These are phyloP conservation scores for Achlya flavicornis DNA, from an alignment of 2,888 invertebrate species.

Conservation along the genomic window DNA sequence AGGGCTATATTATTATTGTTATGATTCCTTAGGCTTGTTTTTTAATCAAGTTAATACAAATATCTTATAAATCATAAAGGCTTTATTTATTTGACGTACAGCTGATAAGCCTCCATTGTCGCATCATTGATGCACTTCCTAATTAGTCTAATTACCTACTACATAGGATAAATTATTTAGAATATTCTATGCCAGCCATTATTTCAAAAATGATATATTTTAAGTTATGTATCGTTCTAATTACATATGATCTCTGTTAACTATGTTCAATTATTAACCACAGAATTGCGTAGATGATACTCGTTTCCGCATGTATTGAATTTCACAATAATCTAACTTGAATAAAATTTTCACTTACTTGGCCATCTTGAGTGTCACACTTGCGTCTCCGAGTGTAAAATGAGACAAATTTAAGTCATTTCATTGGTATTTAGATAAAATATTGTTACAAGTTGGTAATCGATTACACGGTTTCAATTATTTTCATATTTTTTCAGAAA, in stretches of 20 bases:
- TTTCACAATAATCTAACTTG: constrained; percentile 45
- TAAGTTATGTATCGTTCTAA: background rate
- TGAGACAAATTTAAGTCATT: constrained; percentile 48
- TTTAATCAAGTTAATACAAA: too few relatives aligned
- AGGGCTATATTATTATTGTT: too few relatives aligned
- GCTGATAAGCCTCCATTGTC: too few relatives aligned
- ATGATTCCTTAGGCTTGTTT: too few relatives aligned
- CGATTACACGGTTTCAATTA: constrained; percentile 39
- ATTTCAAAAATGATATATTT: too few relatives aligned
- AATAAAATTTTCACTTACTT: constrained; percentile 63
- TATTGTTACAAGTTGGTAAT: constrained; percentile 18
- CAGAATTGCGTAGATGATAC: constrained; percentile 37
- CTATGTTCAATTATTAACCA: constrained; percentile 38
- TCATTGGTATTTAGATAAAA: constrained; percentile 20
- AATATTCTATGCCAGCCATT: too few relatives aligned
- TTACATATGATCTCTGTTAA: constrained; percentile 15
- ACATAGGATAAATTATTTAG: too few relatives aligned
- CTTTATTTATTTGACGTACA: too few relatives aligned
- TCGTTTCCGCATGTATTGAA: constrained; percentile 28
- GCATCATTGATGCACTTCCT: too few relatives aligned
- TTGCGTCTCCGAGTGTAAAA: constrained; percentile 29
- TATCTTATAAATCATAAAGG: too few relatives aligned
- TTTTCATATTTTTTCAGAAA: constrained; percentile 37
- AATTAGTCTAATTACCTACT: too few relatives aligned
- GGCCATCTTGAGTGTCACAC: constrained; percentile 63